Evolutionary conservation across 2,113 vertebrate genomes (phyloP).

Genomic region (Oreotragus oreotragus): DNA sequence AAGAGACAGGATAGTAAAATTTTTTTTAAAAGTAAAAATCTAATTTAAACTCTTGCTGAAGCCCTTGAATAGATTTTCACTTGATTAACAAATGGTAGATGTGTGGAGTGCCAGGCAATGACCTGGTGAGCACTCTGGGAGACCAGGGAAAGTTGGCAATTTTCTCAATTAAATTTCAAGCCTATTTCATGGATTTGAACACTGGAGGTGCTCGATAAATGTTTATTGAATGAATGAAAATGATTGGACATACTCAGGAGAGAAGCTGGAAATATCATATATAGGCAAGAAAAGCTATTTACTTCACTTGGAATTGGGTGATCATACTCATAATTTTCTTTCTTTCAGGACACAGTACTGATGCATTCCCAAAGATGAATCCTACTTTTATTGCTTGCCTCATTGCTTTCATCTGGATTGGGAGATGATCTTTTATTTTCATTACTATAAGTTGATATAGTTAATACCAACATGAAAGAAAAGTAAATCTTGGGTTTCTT

Average conservation of each 20-base stretch:
- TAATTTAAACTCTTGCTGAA: background rate
- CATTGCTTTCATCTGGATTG: background rate
- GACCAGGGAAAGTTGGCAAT: background rate
- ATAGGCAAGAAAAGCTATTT: background rate
- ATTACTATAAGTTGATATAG: background rate
- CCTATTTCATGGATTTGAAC: background rate
- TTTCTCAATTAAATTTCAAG: background rate
- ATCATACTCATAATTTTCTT: background rate
- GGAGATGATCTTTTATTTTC: background rate
- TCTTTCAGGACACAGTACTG: background rate
- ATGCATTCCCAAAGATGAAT: background rate
- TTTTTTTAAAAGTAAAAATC: background rate
- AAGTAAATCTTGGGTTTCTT: background rate
- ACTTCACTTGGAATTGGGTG: background rate
- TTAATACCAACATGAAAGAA: background rate
- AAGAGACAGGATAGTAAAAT: background rate
- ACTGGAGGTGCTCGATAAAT: background rate
- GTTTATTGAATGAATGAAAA: background rate
- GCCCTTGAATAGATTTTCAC: background rate
- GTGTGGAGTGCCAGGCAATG: background rate
- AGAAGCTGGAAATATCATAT: background rate
- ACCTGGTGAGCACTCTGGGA: background rate
- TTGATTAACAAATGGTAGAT: background rate
- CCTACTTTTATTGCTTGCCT: background rate
- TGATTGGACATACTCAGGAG: background rate